Evolutionary conservation across 2,113 vertebrate species (phyloP), one percentile per base, ranked within the genome.

Genomic region (Austrofundulus limnaeus): DNA sequence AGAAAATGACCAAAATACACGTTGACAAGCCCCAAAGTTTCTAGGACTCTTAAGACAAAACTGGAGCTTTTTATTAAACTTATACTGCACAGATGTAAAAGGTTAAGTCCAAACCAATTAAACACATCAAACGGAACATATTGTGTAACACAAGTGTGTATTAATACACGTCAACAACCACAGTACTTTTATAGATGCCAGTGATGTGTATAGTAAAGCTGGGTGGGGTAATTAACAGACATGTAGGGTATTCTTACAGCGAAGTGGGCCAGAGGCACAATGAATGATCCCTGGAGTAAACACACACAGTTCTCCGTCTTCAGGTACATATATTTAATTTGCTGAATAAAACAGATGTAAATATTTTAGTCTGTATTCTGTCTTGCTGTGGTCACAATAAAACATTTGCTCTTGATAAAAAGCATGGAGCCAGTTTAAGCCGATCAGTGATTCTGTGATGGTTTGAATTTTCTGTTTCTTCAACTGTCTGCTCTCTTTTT

Each of bases 211-310:
- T 37, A 77, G 69, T 75, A 84, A 62, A 81, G 78, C 67, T 86
- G 76, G 84, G 87, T 76, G 83, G 75, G 62, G 79, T 93, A 93
- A 92, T 90, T 91, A 84, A 82, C 90, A 92, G 89, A 78, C 87
- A 25, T 45, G 58, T 73, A 75, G 80, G 66, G 78, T 77, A 76
- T 85, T 82, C 80, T 81, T 72, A 78, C 74, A 78, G 87, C 85
- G 86, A 91, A 85, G 82, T 85, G 81, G 82, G 82, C 81, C 88
- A 81, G 19, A 61, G 76, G 61, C 45, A 63, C 59, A 72, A 38
- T 70, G 59, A 63, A n/a, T n/a, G n/a, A n/a, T n/a, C n/a, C n/a
- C n/a, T n/a, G n/a, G n/a, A 28, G 25, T 28, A 14, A 51, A 28
- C 24, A 16, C 41, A 17, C 48, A 28, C 23, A 16, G 23, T 15